Evolutionary conservation across 2,888 invertebrate genomes (phyloP).

Genomic region (Drosophila tripunctata): DNA sequence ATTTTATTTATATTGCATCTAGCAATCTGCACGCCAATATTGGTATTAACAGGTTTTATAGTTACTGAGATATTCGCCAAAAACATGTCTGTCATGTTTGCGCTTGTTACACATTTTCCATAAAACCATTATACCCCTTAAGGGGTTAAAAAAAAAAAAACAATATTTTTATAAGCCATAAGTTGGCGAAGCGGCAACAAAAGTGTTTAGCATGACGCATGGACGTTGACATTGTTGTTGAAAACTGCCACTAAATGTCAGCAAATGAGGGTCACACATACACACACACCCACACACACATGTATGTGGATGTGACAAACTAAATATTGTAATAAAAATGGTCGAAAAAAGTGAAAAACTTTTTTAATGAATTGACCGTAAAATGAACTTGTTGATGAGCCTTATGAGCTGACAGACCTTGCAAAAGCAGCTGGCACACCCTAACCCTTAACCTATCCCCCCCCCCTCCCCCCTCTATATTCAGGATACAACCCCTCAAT

Average conservation of each 20-base stretch:
- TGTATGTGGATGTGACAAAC: slow-evolving; percentile 52
- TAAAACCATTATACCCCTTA: too few species aligned
- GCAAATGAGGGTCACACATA: slow-evolving; percentile 71
- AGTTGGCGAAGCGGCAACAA: slow-evolving; percentile 12
- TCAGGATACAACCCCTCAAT: too few species aligned
- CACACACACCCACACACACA: slow-evolving; percentile 14
- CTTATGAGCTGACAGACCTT: slow-evolving; percentile 65
- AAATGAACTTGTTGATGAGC: slow-evolving; percentile 79
- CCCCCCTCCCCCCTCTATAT: background rate
- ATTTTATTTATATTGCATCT: too few species aligned
- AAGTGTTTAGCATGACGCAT: slow-evolving; percentile 70
- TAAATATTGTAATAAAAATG: slow-evolving; percentile 73
- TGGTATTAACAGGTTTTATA: too few species aligned
- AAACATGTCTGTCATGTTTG: too few species aligned
- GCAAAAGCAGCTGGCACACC: slow-evolving; percentile 12
- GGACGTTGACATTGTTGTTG: slow-evolving; percentile 71
- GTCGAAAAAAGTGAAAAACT: slow-evolving; percentile 53
- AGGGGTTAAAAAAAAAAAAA: slow-evolving; percentile 7
- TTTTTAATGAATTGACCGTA: slow-evolving; percentile 75
- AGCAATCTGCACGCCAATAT: too few species aligned
- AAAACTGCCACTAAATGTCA: slow-evolving; percentile 77
- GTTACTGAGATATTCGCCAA: too few species aligned
- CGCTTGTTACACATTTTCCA: too few species aligned
- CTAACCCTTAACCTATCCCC: background rate
- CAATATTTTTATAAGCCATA: slow-evolving; percentile 11